Base-by-base conservation (phyloP, 2,797 vertebrate genomes). In the Morus bassanus region DNA sequence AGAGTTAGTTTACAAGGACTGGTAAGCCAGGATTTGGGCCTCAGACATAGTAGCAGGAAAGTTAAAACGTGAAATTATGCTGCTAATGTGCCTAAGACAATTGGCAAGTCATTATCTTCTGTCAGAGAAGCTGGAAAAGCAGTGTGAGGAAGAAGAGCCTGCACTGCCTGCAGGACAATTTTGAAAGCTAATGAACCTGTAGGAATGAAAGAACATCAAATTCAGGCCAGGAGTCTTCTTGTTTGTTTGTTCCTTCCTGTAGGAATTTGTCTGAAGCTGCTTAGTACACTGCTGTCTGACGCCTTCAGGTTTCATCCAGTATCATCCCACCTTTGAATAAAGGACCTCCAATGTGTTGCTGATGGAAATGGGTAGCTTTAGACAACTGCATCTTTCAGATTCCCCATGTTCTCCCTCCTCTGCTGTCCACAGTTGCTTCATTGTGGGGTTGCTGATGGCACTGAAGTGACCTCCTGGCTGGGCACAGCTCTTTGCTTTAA, bases 1-100 rank as follows among this genome's bases (percentile, higher is more conserved):
- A 75, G 72, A 78, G 18, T 88, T 73, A 89, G 81, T 83, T 95
- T 53, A 80, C 33, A 91, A 15, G 17, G 22, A 74, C 72, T 35
- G 16, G 50, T 61, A 89, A 92, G 64, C 51, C 64, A 64, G 45
- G 77, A 68, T 87, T 59, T 92, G 57, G 6, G 39, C 46, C 46
- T 88, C 72, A 72, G 88, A 94, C 53, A 43, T 8, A 77, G 50
- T 5, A 89, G 17, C 17, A 89, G 48, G 23, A 75, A 89, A 91
- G 81, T 69, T 88, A 89, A 93, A 91, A 72, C 2, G 27, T 81
- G 85, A 78, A 91, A 92, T 94, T 93, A 76, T 59, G 23, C 46
- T 89, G 30, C 61, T 95, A 94, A 91, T 87, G 67, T 95, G 37
- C 39, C 79, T 65, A 41, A 95, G 35, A 95, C 75, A 48, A 72